Percentiles rank a stretch among this genome's conserved stretches.
Evolutionary conservation across 2,113 vertebrate species (phyloP).

Genomic region (Chaetodon trifascialis): DNA sequence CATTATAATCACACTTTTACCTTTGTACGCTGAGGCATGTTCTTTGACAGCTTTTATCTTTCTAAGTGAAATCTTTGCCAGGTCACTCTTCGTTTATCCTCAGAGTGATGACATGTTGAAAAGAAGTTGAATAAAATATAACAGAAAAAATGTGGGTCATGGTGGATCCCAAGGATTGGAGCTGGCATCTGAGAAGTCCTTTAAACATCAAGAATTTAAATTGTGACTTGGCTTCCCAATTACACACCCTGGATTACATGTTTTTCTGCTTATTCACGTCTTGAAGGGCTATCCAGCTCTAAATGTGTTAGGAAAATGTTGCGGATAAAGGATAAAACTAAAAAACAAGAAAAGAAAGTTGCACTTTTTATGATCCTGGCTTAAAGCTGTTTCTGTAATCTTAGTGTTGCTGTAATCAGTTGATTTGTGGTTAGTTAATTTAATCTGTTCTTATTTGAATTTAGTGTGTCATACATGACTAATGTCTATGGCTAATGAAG

Average conservation of each 20-base stretch:
- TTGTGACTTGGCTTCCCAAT: conserved; percentile 31
- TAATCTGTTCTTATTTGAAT: not conserved
- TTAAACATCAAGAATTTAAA: conserved; percentile 36
- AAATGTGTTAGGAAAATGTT: conserved; percentile 45
- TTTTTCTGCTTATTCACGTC: conserved; percentile 48
- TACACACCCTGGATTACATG: conserved; percentile 18
- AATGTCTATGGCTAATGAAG: conserved; percentile 15
- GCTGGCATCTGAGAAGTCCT: conserved; percentile 11
- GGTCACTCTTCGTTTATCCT: not conserved
- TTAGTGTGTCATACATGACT: not conserved
- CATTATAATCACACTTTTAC: not conserved
- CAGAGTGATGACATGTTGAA: not conserved
- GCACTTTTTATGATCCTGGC: not conserved
- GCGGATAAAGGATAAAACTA: conserved; percentile 42
- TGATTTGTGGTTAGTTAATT: conserved; percentile 23
- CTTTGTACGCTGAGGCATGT: not conserved
- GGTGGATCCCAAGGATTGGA: conserved; percentile 12
- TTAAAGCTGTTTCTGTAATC: not conserved
- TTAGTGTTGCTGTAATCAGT: conserved; percentile 17
- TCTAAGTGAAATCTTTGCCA: not conserved
- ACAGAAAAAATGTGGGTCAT: not conserved
- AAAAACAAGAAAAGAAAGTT: conserved; percentile 44
- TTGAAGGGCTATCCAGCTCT: conserved; percentile 9
- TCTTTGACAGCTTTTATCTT: not conserved
- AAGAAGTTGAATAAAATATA: not conserved